These are phyloP conservation scores for Athalia rosae DNA, from an alignment of 2,888 invertebrate genomes.

Conservation along the genomic window DNA sequence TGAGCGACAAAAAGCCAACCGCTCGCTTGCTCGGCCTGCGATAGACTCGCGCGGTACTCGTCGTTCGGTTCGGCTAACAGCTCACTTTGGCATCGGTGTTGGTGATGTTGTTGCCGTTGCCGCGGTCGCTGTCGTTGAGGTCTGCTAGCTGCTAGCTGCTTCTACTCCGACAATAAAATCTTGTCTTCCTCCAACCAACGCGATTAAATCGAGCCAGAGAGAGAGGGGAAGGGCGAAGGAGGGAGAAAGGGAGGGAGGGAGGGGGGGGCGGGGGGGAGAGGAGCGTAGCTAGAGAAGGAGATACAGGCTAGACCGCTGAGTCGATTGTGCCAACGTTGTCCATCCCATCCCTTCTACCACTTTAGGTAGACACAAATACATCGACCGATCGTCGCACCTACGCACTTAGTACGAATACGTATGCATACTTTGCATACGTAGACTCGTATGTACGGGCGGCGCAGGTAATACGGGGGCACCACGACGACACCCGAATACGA, in stretches of 20 bases:
- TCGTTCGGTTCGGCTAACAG: constrained; percentile 46
- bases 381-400: constrained; percentile 10
- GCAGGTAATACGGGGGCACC: too few species aligned
- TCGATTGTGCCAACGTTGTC: constrained; percentile 34
- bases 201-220: not conserved
- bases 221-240: constrained; percentile 35
- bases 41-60: constrained; percentile 51
- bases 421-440: too few species aligned
- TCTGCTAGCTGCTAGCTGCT: not conserved
- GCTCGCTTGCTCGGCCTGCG: constrained; percentile 53
- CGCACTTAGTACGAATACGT: not conserved
- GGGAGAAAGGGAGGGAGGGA: constrained; percentile 46
- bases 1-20: constrained; percentile 34
- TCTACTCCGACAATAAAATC: not conserved
- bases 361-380: not conserved
- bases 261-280: not conserved
- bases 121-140: not conserved
- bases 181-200: not conserved
- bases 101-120: not conserved
- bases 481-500: too few species aligned
- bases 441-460: too few species aligned
- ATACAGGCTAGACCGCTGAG: not conserved
- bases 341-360: constrained; percentile 15
- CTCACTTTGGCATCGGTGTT: constrained; percentile 42
- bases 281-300: not conserved